Evolutionary conservation across 2,797 vertebrate genomes (phyloP).

Genomic region (Telmatherina bonti): DNA sequence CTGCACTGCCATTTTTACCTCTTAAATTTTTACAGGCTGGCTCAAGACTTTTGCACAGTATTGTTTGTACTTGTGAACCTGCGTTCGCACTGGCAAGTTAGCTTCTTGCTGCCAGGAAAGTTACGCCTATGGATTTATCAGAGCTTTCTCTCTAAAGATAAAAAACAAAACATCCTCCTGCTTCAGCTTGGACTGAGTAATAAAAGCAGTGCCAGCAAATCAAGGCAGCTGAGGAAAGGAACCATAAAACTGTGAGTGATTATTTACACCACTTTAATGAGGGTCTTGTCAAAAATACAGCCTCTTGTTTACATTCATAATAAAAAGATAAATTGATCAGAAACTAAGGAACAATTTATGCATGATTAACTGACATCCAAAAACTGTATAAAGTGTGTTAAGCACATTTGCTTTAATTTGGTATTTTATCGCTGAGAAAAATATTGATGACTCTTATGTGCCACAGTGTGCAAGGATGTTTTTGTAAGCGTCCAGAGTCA

Average conservation of each 20-base stretch:
- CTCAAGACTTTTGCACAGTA: not conserved
- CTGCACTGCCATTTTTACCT: no score
- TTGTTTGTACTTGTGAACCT: not conserved
- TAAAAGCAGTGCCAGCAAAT: not conserved
- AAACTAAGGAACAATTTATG: not conserved
- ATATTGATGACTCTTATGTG: not conserved
- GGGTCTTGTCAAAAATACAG: constrained; percentile 4
- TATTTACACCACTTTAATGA: not conserved
- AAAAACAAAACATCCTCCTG: not conserved
- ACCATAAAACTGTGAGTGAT: not conserved
- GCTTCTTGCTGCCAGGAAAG: not conserved
- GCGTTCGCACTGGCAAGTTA: not conserved
- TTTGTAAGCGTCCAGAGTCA: not conserved
- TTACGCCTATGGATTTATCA: not conserved
- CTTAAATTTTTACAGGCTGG: not conserved
- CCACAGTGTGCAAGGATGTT: not conserved
- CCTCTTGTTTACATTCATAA: not conserved
- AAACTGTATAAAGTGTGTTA: not conserved
- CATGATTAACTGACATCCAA: constrained; percentile 3
- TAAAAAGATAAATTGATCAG: not conserved
- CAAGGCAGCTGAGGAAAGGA: not conserved
- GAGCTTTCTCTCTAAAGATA: not conserved
- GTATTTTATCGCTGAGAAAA: constrained; percentile 4
- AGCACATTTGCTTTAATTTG: not conserved
- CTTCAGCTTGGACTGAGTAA: not conserved